Percentiles rank a stretch among this genome's conserved stretches.
phyloP scores from a whole-genome alignment of 2,113 vertebrate species.

The Psilopsiagon aurifrons region DNA sequence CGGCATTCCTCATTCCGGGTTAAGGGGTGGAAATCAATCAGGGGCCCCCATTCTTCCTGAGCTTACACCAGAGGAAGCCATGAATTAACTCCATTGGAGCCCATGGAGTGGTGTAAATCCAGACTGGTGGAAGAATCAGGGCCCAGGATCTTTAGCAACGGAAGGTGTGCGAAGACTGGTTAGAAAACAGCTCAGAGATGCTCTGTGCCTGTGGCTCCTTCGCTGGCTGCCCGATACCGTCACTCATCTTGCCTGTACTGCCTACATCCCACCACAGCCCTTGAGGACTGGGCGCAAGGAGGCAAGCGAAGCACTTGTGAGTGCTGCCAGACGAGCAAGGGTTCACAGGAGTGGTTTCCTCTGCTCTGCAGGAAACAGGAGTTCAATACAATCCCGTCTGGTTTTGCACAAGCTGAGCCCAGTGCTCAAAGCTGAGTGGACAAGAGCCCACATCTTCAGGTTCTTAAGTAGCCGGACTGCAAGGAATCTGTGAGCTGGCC shows the following conservation, averaged over 20 bases:
- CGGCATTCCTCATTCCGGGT: slow-evolving; percentile 70
- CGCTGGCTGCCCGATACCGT: background rate
- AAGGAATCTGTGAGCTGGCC: background rate
- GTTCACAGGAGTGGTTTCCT: background rate
- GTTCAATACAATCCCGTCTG: fast-evolving
- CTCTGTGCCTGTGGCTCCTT: background rate
- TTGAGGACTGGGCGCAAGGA: fast-evolving
- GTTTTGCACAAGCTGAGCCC: background rate
- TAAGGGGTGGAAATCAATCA: slow-evolving; percentile 65
- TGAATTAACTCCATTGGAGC: background rate
- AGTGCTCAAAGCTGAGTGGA: background rate
- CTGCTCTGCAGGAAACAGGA: background rate
- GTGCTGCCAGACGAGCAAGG: background rate
- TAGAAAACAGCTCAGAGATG: slow-evolving; percentile 73
- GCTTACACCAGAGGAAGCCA: background rate
- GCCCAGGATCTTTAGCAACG: slow-evolving; percentile 63
- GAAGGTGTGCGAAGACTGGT: slow-evolving; percentile 62
- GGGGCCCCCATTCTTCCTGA: slow-evolving; percentile 28
- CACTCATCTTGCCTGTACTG: background rate
- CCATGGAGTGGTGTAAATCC: background rate
- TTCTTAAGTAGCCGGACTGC: background rate
- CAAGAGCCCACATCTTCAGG: fast-evolving
- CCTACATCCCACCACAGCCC: background rate
- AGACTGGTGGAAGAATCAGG: background rate
- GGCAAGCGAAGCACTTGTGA: background rate